Base-by-base conservation (phyloP, 1,140 invertebrate genomes). In the Hypothenemus hampei region DNA sequence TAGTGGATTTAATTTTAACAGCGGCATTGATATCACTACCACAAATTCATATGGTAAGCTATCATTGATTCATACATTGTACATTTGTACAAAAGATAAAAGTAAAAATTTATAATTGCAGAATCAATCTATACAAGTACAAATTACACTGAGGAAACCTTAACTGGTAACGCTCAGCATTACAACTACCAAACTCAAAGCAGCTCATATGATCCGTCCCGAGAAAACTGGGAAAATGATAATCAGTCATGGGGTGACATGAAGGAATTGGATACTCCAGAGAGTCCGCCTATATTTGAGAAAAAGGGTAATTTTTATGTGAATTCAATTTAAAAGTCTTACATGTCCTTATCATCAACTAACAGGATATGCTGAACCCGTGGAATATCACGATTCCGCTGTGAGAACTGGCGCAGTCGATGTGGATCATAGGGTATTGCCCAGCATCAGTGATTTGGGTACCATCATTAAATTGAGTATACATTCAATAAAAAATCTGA, bases 231-330 rank as follows among this genome's bases (percentile, higher is more conserved):
- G 8, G 26, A 31, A 31, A 31, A 11, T 31, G 16, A n/a, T 8
- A 37, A 37, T 37, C 35, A n/a, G 11, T 8, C 11, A 5, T 54
- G 51, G 51, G 49, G 33, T n/a, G 55, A 57, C 7, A 15, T 26
- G 23, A 57, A 50, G 11, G 55, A 41, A 6, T 11, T 40, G 13
- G 78, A 81, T 63, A 82, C 81, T 2, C 83, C 83, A 4, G 80
- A 81, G 59, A 84, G 82, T 43, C 83, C 83, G 3, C 81, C 82
- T 0, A 73, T 78, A 26, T 84, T 80, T 57, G 83, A 84, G 57
- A 81, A 83, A 61, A 72, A 78, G 63, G 66, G 66, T 39, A 40
- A 29, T 24, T 24, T 37, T 15, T 37, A 13, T 18, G 16, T 44
- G 4, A 11, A 22, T 21, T 44, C 11, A 21, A 10, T 44, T 22